phyloP scores from a whole-genome alignment of 2,797 vertebrate species.

The Picus viridis region DNA sequence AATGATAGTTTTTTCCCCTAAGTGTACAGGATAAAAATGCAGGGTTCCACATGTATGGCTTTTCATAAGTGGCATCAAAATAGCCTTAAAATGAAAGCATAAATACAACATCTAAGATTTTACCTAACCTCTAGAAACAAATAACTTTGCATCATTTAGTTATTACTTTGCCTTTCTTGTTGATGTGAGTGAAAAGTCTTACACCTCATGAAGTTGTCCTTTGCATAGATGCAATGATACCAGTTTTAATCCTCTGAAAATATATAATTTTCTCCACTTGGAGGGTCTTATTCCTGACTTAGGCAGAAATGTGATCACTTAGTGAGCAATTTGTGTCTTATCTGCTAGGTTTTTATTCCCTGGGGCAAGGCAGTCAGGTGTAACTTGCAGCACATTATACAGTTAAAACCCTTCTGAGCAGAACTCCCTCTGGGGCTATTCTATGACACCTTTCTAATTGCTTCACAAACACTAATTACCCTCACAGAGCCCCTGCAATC shows the following conservation, averaged over 20 bases:
- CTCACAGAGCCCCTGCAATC: not conserved
- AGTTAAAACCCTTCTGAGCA: not conserved
- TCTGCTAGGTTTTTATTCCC: not conserved
- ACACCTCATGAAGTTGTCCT: not conserved
- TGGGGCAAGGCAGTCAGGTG: not conserved
- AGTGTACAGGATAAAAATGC: not conserved
- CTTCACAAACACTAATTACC: constrained; percentile 1
- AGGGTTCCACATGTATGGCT: constrained; percentile 17
- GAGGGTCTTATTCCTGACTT: not conserved
- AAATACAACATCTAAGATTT: not conserved
- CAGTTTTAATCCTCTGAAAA: not conserved
- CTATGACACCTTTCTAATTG: not conserved
- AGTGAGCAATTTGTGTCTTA: not conserved
- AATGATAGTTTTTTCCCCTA: constrained; percentile 40
- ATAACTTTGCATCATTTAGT: not conserved
- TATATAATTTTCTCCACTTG: not conserved
- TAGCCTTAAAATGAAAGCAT: constrained; percentile 24
- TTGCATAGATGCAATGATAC: not conserved
- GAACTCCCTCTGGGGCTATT: not conserved
- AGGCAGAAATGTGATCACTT: not conserved
- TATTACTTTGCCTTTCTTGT: not conserved
- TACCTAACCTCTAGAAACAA: not conserved
- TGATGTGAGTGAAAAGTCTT: not conserved
- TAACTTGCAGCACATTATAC: not conserved
- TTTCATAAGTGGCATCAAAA: constrained; percentile 44